Percentiles rank a stretch among this genome's conserved stretches.
Evolutionary conservation across 2,113 vertebrate species (phyloP).

Genomic region (Pseudopodoces humilis): DNA sequence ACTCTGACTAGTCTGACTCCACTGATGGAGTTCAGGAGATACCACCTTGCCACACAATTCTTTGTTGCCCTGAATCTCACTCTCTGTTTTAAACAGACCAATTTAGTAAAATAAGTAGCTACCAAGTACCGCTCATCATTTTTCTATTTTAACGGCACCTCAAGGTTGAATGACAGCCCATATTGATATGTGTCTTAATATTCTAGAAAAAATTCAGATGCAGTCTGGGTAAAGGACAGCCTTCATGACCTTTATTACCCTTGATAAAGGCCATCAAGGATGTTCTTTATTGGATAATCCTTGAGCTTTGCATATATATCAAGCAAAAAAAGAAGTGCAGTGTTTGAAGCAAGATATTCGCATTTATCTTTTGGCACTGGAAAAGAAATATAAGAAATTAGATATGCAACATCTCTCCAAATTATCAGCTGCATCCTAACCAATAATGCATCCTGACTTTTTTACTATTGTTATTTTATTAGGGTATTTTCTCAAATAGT

Average conservation of each 20-base stretch:
- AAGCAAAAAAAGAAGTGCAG: neutral
- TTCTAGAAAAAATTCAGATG: constrained; percentile 2
- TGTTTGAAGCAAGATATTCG: neutral
- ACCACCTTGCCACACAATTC: neutral
- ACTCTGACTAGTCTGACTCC: neutral
- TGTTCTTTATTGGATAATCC: constrained; percentile 3
- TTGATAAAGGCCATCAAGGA: constrained; percentile 30
- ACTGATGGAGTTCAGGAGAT: neutral
- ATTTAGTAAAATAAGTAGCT: constrained; percentile 13
- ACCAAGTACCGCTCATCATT: neutral
- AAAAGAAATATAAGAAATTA: neutral
- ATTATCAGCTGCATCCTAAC: neutral
- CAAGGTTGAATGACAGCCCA: constrained; percentile 19
- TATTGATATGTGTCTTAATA: constrained; percentile 28
- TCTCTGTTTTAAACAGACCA: neutral
- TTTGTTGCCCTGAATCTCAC: neutral
- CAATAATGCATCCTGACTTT: neutral
- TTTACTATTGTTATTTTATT: neutral
- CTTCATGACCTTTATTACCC: constrained; percentile 6
- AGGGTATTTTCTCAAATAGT: neutral
- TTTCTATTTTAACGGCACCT: constrained; percentile 44
- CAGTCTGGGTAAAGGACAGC: constrained; percentile 2
- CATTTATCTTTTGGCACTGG: neutral
- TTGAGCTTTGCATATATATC: constrained; percentile 12
- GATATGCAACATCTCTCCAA: neutral